These are phyloP conservation scores for Hoplias malabaricus DNA, from an alignment of 2,113 vertebrate genomes.

Conservation along the genomic window DNA sequence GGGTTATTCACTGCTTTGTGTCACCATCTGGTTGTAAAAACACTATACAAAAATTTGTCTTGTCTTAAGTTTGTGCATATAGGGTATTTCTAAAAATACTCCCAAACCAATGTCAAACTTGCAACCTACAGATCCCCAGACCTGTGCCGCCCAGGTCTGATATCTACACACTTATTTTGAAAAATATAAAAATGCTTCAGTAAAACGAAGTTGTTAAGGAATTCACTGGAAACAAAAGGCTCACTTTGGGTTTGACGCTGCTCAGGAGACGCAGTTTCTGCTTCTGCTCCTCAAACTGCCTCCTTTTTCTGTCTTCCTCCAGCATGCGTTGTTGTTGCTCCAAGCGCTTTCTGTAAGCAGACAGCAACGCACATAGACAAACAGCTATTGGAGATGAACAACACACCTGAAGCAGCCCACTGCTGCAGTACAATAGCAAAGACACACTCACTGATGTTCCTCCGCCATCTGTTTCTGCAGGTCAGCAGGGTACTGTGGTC, in stretches of 20 bases:
- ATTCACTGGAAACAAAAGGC: not conserved
- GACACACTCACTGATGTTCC: conserved; percentile 89
- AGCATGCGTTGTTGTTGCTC: conserved; percentile 96
- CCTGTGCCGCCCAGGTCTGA: too few species aligned
- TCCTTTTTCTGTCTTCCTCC: conserved; percentile 94
- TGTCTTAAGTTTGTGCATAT: too few species aligned
- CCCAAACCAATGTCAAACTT: too few species aligned
- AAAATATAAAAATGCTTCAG: too few species aligned
- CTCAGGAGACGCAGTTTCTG: conserved; percentile 95
- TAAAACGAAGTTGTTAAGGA: too few species aligned
- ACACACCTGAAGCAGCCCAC: not conserved
- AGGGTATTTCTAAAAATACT: too few species aligned
- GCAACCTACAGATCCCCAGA: too few species aligned
- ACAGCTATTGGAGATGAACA: not conserved
- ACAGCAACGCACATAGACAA: conserved; percentile 28
- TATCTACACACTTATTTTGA: too few species aligned
- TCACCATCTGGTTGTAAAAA: too few species aligned
- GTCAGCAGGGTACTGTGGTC: conserved; percentile 85
- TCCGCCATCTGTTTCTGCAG: conserved; percentile 97
- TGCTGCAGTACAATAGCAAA: not conserved
- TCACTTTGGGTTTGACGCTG: conserved; percentile 96
- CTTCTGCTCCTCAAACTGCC: conserved; percentile 98
- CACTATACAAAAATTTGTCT: too few species aligned
- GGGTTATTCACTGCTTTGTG: too few species aligned
- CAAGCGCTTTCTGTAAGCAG: conserved; percentile 77